Evolutionary conservation across 2,888 invertebrate species (phyloP).

Genomic region (Lagria hirta): DNA sequence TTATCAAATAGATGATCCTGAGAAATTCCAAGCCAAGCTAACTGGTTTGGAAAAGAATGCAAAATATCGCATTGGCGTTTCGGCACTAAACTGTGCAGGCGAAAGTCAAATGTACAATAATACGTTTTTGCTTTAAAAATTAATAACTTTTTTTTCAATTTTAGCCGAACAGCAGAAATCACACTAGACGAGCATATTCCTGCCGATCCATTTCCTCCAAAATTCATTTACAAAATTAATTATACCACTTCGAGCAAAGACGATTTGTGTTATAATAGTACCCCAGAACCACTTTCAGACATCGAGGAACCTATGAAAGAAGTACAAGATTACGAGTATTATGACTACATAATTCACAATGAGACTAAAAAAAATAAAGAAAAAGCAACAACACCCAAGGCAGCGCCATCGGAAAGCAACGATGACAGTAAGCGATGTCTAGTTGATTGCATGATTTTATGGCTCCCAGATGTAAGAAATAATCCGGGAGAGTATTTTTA

Average conservation of each 20-base stretch:
- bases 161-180: slow-evolving; percentile 38
- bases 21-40: slow-evolving; percentile 43
- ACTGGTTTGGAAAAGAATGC: slow-evolving; percentile 39
- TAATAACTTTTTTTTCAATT: slow-evolving; percentile 17
- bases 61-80: slow-evolving; percentile 41
- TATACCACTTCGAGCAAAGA: slow-evolving; percentile 35
- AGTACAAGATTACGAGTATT: slow-evolving; percentile 34
- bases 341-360: slow-evolving; percentile 28
- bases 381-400: slow-evolving; percentile 18
- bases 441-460: slow-evolving; percentile 41
- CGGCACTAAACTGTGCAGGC: slow-evolving; percentile 46
- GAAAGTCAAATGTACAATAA: slow-evolving; percentile 36
- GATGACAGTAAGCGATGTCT: slow-evolving; percentile 31
- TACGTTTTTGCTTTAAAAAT: neutral
- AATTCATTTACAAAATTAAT: slow-evolving; percentile 42
- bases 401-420: slow-evolving; percentile 2
- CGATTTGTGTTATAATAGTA: slow-evolving; percentile 30
- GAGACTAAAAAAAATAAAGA: slow-evolving; percentile 28
- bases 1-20: slow-evolving; percentile 33
- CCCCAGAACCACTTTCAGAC: neutral
- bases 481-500: slow-evolving; percentile 46
- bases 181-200: slow-evolving; percentile 38
- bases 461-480: slow-evolving; percentile 44
- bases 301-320: slow-evolving; percentile 18
- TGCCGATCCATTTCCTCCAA: slow-evolving; percentile 38